phyloP scores from a whole-genome alignment of 2,888 invertebrate genomes.

The Taenaris catops region DNA sequence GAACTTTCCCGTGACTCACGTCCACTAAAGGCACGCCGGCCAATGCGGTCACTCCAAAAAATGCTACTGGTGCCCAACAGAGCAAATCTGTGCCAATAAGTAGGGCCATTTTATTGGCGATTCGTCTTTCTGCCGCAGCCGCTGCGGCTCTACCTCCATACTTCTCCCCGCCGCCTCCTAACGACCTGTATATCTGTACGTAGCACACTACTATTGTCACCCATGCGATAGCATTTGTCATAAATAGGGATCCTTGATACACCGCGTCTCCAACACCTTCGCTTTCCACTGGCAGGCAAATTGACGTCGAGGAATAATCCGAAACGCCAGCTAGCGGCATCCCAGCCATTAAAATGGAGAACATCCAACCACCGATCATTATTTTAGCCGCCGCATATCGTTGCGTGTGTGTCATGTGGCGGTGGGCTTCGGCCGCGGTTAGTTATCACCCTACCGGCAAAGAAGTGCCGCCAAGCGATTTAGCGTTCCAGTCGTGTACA shows the following conservation, averaged over 20 bases:
- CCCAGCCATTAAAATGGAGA: conserved; percentile 87
- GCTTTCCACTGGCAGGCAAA: conserved; percentile 93
- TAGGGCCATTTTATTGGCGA: conserved; percentile 95
- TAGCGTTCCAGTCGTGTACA: too few species aligned
- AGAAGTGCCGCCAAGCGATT: too few species aligned
- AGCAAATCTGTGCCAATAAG: conserved; percentile 92
- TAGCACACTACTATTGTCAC: conserved; percentile 91
- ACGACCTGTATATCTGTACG: conserved; percentile 90
- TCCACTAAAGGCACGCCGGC: conserved; percentile 91
- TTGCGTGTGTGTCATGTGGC: too few species aligned
- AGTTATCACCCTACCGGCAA: too few species aligned
- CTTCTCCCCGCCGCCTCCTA: conserved; percentile 84
- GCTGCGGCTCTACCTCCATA: conserved; percentile 82
- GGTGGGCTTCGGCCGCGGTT: too few species aligned
- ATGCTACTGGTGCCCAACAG: conserved; percentile 93
- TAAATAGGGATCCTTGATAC: conserved; percentile 86
- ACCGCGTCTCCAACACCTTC: conserved; percentile 83
- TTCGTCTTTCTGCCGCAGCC: conserved; percentile 83
- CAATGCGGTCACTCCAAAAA: conserved; percentile 92
- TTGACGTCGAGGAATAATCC: conserved; percentile 91
- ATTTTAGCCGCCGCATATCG: conserved; percentile 86
- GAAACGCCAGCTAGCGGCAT: conserved; percentile 91
- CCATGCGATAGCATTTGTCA: conserved; percentile 90
- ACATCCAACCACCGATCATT: conserved; percentile 89
- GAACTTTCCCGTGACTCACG: conserved; percentile 88